These are phyloP conservation scores for Drosophila mauritiana DNA, from an alignment of 1,140 invertebrate genomes.

Conservation along the genomic window DNA sequence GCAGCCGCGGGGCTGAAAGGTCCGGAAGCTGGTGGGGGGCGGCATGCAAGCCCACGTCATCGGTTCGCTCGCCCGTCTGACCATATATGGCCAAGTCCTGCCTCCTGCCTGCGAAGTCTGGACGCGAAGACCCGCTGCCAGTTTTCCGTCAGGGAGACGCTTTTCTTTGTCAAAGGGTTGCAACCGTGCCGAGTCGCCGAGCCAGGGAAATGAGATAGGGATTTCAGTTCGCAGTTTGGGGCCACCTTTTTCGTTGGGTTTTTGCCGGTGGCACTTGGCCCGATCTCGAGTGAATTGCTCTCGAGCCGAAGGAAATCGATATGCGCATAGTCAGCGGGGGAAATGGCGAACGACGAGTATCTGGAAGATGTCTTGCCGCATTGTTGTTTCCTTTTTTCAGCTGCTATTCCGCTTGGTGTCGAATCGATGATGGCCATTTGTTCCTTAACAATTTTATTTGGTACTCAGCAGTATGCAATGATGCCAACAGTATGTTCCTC, in stretches of 20 bases:
- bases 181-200: conserved; percentile 15
- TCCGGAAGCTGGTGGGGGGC: neutral
- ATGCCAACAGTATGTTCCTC: no score
- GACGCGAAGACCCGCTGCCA: conserved; percentile 58
- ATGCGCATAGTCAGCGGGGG: conserved; percentile 46
- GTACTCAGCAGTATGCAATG: no score
- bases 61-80: conserved; percentile 43
- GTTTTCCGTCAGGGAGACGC: conserved; percentile 66
- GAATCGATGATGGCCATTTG: neutral
- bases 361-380: conserved; percentile 42
- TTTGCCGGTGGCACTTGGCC: conserved; percentile 65
- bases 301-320: conserved; percentile 48
- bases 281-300: conserved; percentile 76
- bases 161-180: conserved; percentile 68
- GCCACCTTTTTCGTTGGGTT: conserved; percentile 24
- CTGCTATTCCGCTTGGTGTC: neutral
- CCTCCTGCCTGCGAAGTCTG: conserved; percentile 63
- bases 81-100: conserved; percentile 70
- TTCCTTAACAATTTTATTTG: neutral
- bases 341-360: conserved; percentile 31
- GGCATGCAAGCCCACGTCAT: conserved; percentile 16
- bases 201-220: conserved; percentile 29
- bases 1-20: conserved; percentile 45
- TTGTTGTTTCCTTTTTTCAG: neutral
- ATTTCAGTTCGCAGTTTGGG: conserved; percentile 18